Evolutionary conservation across 2,888 invertebrate species (phyloP).

Genomic region (Andrena bicolor): DNA sequence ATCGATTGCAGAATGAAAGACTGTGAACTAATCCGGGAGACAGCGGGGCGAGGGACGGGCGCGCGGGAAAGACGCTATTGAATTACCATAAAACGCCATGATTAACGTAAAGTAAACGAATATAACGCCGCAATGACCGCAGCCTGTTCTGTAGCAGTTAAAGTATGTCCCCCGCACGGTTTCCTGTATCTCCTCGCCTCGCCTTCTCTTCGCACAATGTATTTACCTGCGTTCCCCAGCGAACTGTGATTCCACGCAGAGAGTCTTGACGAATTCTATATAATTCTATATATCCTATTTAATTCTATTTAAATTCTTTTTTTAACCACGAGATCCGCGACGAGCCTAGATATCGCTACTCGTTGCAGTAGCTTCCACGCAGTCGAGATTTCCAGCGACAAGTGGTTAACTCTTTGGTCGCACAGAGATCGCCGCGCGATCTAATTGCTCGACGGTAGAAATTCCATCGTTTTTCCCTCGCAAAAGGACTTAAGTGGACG

Average conservation of each 20-base stretch:
- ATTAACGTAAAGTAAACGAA: conserved; percentile 85
- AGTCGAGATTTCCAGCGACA: neutral
- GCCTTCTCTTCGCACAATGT: neutral
- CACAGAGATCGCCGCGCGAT: neutral
- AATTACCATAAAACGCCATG: conserved; percentile 85
- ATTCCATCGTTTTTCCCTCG: conserved; percentile 21
- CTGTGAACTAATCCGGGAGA: conserved; percentile 45
- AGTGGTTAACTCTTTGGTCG: neutral
- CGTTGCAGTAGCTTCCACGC: neutral
- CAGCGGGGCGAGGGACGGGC: conserved; percentile 31
- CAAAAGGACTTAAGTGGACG: conserved; percentile 57
- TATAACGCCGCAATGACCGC: conserved; percentile 83
- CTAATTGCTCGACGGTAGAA: conserved; percentile 20
- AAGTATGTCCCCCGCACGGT: conserved; percentile 75
- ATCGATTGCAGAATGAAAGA: conserved; percentile 81
- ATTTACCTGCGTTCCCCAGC: neutral
- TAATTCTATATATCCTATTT: no score
- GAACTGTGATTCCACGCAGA: neutral
- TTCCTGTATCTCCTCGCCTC: conserved; percentile 64
- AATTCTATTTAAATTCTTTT: neutral
- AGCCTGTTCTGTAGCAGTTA: conserved; percentile 82
- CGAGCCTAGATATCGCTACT: neutral
- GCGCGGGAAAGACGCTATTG: conserved; percentile 76
- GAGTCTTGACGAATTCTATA: neutral
- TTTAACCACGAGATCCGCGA: neutral